Evolutionary conservation across 2,113 vertebrate genomes (phyloP).

Genomic region (Zosterops japonicus): DNA sequence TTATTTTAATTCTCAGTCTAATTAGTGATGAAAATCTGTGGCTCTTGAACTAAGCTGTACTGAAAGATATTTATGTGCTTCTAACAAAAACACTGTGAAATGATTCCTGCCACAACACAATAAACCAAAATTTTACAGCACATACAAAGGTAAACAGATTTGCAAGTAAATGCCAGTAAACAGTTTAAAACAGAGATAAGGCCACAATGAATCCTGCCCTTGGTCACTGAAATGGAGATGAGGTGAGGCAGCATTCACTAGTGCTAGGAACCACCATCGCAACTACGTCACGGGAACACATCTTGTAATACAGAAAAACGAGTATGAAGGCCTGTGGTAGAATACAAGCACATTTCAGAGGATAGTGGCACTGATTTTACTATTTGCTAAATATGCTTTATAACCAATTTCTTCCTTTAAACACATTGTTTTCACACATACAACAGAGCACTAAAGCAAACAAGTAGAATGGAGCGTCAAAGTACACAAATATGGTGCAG

Average conservation of each 20-base stretch:
- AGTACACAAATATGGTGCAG: neutral
- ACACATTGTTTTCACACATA: neutral
- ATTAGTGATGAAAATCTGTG: conserved; percentile 40
- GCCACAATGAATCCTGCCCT: conserved; percentile 81
- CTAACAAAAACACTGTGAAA: conserved; percentile 53
- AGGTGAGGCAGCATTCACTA: conserved; percentile 67
- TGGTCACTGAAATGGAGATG: conserved; percentile 64
- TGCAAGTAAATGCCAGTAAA: conserved; percentile 71
- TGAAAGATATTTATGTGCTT: conserved; percentile 14
- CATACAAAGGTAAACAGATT: conserved; percentile 58
- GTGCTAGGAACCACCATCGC: conserved; percentile 20
- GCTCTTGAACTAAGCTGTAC: conserved; percentile 30
- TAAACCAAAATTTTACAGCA: conserved; percentile 26
- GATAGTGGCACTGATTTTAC: conserved; percentile 37
- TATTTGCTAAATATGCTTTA: neutral
- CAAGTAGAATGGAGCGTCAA: neutral
- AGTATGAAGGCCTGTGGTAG: conserved; percentile 34
- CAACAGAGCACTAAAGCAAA: neutral
- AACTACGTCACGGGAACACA: neutral
- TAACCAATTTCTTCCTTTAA: conserved; percentile 42
- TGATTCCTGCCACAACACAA: conserved; percentile 26
- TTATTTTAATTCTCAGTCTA: conserved; percentile 38
- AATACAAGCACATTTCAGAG: conserved; percentile 22
- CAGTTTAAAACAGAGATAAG: conserved; percentile 76
- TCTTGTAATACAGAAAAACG: neutral